A percentile compares a stretch with the other conserved stretches of the same genome.
Evolutionary conservation across 2,888 invertebrate species (phyloP).

Genomic region (Napeogenes inachia): DNA sequence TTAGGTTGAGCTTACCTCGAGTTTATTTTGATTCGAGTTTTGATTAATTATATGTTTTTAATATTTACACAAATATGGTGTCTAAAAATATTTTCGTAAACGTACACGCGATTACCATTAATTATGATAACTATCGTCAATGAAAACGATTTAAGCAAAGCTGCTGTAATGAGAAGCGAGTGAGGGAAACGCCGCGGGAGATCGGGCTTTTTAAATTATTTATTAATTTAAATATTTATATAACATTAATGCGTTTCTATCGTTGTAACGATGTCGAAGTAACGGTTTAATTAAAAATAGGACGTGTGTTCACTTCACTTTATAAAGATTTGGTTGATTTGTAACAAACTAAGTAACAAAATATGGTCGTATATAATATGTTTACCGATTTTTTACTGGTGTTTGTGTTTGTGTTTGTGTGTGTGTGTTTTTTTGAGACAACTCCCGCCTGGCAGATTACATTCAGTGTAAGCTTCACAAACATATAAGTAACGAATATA

Average conservation of each 20-base stretch:
- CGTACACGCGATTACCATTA: conserved; percentile 20
- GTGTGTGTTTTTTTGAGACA: no score
- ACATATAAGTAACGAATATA: no score
- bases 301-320: conserved; percentile 52
- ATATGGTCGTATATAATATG: no score
- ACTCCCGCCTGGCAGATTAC: no score
- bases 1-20: no score
- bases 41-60: background rate
- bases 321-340: conserved; percentile 48
- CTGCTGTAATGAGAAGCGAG: conserved; percentile 34
- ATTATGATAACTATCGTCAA: conserved; percentile 27
- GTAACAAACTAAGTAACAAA: no score
- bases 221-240: conserved; percentile 72
- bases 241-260: conserved; percentile 70
- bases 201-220: conserved; percentile 58
- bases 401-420: no score
- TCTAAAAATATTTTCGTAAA: background rate
- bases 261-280: conserved; percentile 72
- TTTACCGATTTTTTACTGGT: no score
- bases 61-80: background rate
- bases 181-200: conserved; percentile 46
- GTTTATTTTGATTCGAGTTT: background rate
- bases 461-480: no score
- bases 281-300: conserved; percentile 71
- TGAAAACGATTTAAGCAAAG: conserved; percentile 21